phyloP scores from a whole-genome alignment of 2,797 vertebrate species.

The Eurystomus glaucurus region DNA sequence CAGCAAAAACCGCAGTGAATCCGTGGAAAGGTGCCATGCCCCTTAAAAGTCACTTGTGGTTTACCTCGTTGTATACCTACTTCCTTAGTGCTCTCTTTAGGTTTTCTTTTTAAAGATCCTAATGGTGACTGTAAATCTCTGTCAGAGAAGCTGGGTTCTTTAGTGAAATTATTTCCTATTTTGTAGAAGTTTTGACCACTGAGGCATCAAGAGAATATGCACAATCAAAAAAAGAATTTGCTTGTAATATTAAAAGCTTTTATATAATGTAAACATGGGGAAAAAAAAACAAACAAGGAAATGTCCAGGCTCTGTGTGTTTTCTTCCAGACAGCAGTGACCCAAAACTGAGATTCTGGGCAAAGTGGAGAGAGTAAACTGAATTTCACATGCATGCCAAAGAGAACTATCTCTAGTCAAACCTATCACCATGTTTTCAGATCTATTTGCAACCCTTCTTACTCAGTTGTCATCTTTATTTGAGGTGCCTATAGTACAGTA shows the following conservation, averaged over 20 bases:
- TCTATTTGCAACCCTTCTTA: neutral
- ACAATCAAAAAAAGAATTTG: neutral
- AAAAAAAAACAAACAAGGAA: neutral
- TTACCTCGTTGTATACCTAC: constrained; percentile 9
- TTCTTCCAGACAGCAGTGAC: neutral
- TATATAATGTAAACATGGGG: neutral
- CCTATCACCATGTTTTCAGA: neutral
- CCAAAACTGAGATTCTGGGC: neutral
- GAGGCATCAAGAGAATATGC: neutral
- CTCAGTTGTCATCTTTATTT: neutral
- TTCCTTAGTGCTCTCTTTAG: neutral
- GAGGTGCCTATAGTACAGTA: neutral
- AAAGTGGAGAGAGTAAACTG: neutral
- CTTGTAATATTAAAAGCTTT: neutral
- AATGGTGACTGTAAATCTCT: neutral
- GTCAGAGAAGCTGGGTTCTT: neutral
- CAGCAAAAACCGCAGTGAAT: neutral
- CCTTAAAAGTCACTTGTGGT: constrained; percentile 4
- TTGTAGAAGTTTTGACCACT: constrained; percentile 58
- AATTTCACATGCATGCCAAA: neutral
- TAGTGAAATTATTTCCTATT: neutral
- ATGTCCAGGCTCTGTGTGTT: neutral
- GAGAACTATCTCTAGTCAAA: neutral
- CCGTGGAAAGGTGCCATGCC: neutral
- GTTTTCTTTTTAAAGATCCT: neutral